phyloP scores from a whole-genome alignment of 2,113 vertebrate species.

The Pterophyllum scalare region DNA sequence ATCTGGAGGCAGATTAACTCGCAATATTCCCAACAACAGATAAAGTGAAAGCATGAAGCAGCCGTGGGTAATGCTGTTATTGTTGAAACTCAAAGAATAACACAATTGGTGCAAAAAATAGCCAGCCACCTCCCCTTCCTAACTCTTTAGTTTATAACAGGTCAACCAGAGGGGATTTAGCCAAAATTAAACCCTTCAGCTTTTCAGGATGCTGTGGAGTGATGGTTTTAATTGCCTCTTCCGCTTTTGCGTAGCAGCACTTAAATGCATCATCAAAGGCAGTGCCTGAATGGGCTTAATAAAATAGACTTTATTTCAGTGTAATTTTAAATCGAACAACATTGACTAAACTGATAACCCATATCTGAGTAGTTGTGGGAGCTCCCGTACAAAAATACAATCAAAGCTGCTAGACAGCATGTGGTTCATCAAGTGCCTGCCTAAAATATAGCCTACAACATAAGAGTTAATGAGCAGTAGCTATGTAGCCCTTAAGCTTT shows the following conservation, averaged over 20 bases:
- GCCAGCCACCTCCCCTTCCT: conserved; percentile 1
- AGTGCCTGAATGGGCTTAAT: background rate
- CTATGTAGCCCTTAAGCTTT: background rate
- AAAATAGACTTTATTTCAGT: background rate
- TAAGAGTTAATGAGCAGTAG: background rate
- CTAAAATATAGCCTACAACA: background rate
- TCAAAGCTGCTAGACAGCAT: background rate
- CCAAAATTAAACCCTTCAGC: conserved; percentile 20
- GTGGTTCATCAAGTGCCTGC: background rate
- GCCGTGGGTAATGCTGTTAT: background rate
- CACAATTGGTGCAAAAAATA: conserved; percentile 52
- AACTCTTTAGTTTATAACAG: conserved; percentile 24
- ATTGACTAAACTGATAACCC: background rate
- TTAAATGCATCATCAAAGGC: background rate
- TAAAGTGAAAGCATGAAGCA: background rate
- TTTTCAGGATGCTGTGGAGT: background rate
- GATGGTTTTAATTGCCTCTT: background rate
- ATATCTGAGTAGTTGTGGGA: background rate
- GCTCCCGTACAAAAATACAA: background rate
- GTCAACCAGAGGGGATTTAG: conserved; percentile 21
- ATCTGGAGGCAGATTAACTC: background rate
- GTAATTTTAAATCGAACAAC: background rate
- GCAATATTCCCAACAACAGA: background rate
- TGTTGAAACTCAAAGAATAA: conserved; percentile 37
- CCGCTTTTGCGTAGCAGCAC: background rate